Percentiles rank a stretch among this genome's conserved stretches.
These are phyloP conservation scores for Pristionchus exspectatus DNA, from an alignment of 2,888 invertebrate genomes.

Conservation along the genomic window DNA sequence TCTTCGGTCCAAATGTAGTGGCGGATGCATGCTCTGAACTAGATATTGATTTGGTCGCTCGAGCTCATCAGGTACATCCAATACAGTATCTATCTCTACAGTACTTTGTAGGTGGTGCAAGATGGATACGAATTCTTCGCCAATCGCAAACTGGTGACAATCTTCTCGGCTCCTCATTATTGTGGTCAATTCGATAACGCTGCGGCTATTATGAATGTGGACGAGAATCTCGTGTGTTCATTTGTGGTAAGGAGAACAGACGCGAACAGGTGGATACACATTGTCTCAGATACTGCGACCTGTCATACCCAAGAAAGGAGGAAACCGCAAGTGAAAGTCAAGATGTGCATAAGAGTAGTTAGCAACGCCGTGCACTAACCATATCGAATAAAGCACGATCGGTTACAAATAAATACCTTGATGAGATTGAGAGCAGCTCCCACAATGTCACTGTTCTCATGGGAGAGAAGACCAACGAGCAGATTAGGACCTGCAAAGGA, in stretches of 20 bases:
- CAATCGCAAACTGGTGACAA: slow-evolving; percentile 69
- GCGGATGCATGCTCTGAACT: slow-evolving; percentile 65
- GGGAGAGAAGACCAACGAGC: slow-evolving; percentile 92
- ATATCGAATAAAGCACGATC: slow-evolving; percentile 50
- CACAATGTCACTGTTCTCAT: slow-evolving; percentile 95
- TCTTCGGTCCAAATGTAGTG: slow-evolving; percentile 82
- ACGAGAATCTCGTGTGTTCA: slow-evolving; percentile 70
- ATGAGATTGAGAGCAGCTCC: slow-evolving; percentile 87
- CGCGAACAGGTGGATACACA: not conserved
- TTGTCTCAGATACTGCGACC: slow-evolving; percentile 60
- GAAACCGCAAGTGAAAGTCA: slow-evolving; percentile 35
- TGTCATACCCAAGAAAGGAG: slow-evolving; percentile 45
- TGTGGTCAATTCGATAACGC: slow-evolving; percentile 74
- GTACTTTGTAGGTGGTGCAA: slow-evolving; percentile 80
- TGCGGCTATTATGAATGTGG: slow-evolving; percentile 74
- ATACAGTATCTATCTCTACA: not conserved
- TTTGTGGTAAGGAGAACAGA: slow-evolving; percentile 63
- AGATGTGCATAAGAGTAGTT: slow-evolving; percentile 5
- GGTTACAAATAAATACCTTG: slow-evolving; percentile 66
- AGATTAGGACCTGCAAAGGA: slow-evolving; percentile 86
- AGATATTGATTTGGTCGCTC: slow-evolving; percentile 72
- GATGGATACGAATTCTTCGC: slow-evolving; percentile 83
- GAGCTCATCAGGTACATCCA: slow-evolving; percentile 70
- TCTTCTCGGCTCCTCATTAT: slow-evolving; percentile 71
- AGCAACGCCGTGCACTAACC: slow-evolving; percentile 48